Percentiles rank a stretch among this genome's conserved stretches.
phyloP scores from a whole-genome alignment of 1,140 invertebrate species.

The Aphaenogaster ashmeadi region DNA sequence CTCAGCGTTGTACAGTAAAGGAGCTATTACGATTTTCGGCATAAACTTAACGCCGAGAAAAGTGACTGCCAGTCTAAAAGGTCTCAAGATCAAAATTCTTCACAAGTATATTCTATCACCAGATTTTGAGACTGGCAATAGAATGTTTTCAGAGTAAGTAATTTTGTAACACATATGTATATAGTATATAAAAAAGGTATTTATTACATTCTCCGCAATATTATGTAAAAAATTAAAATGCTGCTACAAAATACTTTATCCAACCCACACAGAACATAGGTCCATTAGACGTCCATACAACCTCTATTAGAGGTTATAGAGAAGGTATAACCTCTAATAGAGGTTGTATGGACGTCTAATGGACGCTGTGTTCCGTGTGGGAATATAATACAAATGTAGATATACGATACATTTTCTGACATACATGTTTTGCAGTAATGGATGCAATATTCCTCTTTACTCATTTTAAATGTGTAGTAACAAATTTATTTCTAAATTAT shows the following conservation, averaged over 20 bases:
- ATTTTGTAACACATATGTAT: not conserved
- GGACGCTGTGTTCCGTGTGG: too few relatives aligned
- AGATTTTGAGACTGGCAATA: conserved; percentile 77
- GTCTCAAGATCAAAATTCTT: conserved; percentile 76
- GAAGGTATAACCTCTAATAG: too few relatives aligned
- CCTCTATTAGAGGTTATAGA: too few relatives aligned
- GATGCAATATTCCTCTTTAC: not conserved
- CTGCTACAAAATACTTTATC: not conserved
- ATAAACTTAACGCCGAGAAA: conserved; percentile 81
- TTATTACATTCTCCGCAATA: not conserved
- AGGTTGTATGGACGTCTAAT: too few relatives aligned
- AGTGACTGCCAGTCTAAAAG: conserved; percentile 75
- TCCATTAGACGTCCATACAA: too few relatives aligned
- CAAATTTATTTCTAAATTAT: not conserved
- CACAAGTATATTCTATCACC: conserved; percentile 83
- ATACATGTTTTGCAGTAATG: not conserved
- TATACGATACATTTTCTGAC: not conserved
- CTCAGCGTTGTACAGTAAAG: conserved; percentile 80
- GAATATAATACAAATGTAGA: not conserved
- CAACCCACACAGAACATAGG: too few relatives aligned
- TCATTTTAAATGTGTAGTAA: not conserved
- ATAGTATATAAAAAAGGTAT: not conserved
- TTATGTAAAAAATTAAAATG: not conserved
- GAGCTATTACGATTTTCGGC: conserved; percentile 85
- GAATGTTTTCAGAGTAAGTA: conserved; percentile 83